Evolutionary conservation across 2,113 vertebrate species (phyloP).

Genomic region (Lampris incognitus): DNA sequence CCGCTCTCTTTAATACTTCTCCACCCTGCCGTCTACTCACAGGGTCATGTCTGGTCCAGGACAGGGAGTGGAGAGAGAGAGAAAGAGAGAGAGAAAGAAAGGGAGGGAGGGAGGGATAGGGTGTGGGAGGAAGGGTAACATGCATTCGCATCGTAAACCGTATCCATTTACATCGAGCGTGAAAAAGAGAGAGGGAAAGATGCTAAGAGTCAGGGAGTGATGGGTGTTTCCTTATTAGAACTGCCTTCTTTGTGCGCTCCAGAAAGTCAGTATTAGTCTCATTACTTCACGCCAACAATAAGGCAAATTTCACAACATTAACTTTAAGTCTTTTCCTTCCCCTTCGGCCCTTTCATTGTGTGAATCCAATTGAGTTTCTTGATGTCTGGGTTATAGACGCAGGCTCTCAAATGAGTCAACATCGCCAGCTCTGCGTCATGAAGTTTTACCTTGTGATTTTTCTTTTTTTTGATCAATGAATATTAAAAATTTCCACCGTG

Average conservation of each 20-base stretch:
- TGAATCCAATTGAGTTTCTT: too few species aligned
- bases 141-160: slow-evolving; percentile 6
- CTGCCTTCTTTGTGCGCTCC: slow-evolving; percentile 56
- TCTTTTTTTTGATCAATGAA: too few species aligned
- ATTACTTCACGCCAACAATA: slow-evolving; percentile 38
- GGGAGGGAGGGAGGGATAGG: slow-evolving; percentile 8
- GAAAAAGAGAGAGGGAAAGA: slow-evolving; percentile 14
- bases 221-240: slow-evolving; percentile 35
- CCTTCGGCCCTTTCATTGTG: background rate
- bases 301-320: slow-evolving; percentile 11
- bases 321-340: slow-evolving; percentile 25
- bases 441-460: background rate
- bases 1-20: slow-evolving; percentile 46
- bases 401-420: too few species aligned
- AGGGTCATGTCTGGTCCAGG: slow-evolving; percentile 59
- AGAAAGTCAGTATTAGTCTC: slow-evolving; percentile 26
- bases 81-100: slow-evolving; percentile 9
- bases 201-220: background rate
- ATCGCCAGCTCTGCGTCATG: background rate
- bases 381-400: too few species aligned
- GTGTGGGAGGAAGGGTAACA: slow-evolving; percentile 36
- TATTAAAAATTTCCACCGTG: too few species aligned
- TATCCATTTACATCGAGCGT: slow-evolving; percentile 21
- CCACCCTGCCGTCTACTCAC: slow-evolving; percentile 44
- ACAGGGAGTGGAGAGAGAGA: slow-evolving; percentile 13